These are phyloP conservation scores for Netelia virgata DNA, from an alignment of 2,888 invertebrate species.

Conservation along the genomic window DNA sequence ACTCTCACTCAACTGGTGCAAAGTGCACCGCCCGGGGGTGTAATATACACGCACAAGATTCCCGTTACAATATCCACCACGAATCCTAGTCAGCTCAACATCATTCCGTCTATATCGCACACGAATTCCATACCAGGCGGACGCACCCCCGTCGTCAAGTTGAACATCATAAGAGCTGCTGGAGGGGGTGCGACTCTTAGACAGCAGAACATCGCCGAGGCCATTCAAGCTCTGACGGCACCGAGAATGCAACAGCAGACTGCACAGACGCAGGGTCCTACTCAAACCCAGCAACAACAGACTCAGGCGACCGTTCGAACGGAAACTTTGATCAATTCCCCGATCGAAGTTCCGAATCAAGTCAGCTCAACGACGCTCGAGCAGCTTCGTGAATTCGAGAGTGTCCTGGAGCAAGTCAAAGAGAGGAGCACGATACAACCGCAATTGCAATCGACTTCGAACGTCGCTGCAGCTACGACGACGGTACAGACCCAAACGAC, in stretches of 20 bases:
- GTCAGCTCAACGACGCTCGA: constrained; percentile 92
- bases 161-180: constrained; percentile 80
- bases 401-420: constrained; percentile 93
- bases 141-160: constrained; percentile 82
- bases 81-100: constrained; percentile 81
- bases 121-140: constrained; percentile 78
- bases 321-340: constrained; percentile 76
- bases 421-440: constrained; percentile 90
- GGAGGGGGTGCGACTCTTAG: constrained; percentile 71
- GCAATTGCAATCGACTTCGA: constrained; percentile 74
- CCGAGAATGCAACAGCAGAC: constrained; percentile 84
- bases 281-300: constrained; percentile 87
- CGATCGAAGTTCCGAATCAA: constrained; percentile 81
- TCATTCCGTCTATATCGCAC: constrained; percentile 81
- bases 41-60: constrained; percentile 91
- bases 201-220: constrained; percentile 78
- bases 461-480: constrained; percentile 72
- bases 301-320: constrained; percentile 82
- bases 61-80: constrained; percentile 87
- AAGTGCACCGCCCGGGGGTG: constrained; percentile 87
- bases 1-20: constrained; percentile 82
- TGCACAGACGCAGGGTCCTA: constrained; percentile 80
- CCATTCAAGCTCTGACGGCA: constrained; percentile 79
- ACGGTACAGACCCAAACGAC: constrained; percentile 81
- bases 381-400: constrained; percentile 92